Percentiles rank a stretch among this genome's conserved stretches.
phyloP scores from a whole-genome alignment of 1,140 invertebrate species.

The Eumeta japonica region DNA sequence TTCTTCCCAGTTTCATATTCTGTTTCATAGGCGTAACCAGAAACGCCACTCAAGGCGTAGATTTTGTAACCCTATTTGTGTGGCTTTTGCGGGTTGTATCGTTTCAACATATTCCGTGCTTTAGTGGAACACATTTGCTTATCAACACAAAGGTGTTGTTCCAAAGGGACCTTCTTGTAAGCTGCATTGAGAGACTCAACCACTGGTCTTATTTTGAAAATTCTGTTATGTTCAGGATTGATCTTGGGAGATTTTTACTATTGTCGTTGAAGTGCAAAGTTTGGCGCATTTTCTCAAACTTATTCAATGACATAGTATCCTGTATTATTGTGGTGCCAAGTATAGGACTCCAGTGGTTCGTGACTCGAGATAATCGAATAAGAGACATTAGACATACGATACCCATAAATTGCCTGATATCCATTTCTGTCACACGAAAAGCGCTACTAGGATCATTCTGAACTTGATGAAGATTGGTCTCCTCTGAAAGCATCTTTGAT shows the following conservation, averaged over 20 bases:
- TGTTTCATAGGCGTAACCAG: conserved; percentile 32
- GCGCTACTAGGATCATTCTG: conserved; percentile 12
- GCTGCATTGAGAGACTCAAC: conserved; percentile 8
- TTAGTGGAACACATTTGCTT: conserved; percentile 27
- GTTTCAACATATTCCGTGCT: conserved; percentile 16
- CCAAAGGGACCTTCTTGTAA: conserved; percentile 11
- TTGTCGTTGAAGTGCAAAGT: conserved; percentile 28
- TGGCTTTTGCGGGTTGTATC: conserved; percentile 22
- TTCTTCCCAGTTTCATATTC: conserved; percentile 26
- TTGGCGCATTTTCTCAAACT: conserved; percentile 16
- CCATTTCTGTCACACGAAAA: conserved; percentile 2
- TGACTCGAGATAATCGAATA: conserved; percentile 14
- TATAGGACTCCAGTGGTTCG: conserved; percentile 11
- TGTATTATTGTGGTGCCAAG: conserved; percentile 14
- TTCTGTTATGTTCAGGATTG: conserved; percentile 21
- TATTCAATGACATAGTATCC: conserved; percentile 11
- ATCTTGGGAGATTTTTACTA: conserved; percentile 30
- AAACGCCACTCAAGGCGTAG: conserved; percentile 35
- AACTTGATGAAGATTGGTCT: conserved; percentile 14
- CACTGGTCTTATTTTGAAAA: conserved; percentile 21
- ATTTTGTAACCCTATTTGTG: conserved; percentile 27
- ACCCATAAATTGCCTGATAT: conserved; percentile 12
- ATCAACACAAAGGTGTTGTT: conserved; percentile 18
- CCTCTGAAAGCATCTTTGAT: conserved; percentile 13
- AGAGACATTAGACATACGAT: conserved; percentile 14